A percentile compares a stretch with the other conserved stretches of the same genome.
phyloP scores from a whole-genome alignment of 2,888 invertebrate species.

The Andrena minutula region DNA sequence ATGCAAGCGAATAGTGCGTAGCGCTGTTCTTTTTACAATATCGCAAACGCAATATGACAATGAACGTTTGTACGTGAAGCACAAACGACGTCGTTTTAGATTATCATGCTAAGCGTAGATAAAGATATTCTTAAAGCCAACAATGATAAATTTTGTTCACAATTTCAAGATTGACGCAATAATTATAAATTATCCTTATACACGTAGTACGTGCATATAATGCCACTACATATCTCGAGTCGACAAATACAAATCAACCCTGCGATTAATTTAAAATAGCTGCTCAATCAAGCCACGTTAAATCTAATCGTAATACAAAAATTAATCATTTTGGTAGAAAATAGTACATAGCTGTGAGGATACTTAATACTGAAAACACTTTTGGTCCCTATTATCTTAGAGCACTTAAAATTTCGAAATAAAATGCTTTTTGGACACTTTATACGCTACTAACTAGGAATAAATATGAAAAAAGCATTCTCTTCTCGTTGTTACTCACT shows the following conservation, averaged over 20 bases:
- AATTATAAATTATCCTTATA: slow-evolving; percentile 21
- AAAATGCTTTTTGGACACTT: not conserved
- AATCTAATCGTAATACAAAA: slow-evolving; percentile 25
- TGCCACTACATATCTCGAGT: slow-evolving; percentile 8
- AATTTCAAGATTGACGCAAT: slow-evolving; percentile 37
- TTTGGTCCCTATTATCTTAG: slow-evolving; percentile 64
- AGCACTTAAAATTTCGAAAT: slow-evolving; percentile 39
- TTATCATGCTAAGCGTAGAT: slow-evolving; percentile 54
- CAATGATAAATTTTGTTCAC: slow-evolving; percentile 58
- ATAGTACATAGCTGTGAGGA: slow-evolving; percentile 26
- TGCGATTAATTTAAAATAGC: slow-evolving; percentile 28
- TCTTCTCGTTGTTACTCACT: not conserved
- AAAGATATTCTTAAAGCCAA: slow-evolving; percentile 60
- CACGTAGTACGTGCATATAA: slow-evolving; percentile 22
- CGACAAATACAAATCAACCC: slow-evolving; percentile 19
- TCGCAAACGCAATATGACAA: slow-evolving; percentile 24
- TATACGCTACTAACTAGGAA: slow-evolving; percentile 5
- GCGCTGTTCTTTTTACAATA: slow-evolving; percentile 29
- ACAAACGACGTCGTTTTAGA: slow-evolving; percentile 33
- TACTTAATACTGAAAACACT: slow-evolving; percentile 64
- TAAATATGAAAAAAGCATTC: slow-evolving; percentile 5
- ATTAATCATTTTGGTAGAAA: slow-evolving; percentile 36
- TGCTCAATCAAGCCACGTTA: slow-evolving; percentile 8
- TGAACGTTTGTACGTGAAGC: slow-evolving; percentile 39
- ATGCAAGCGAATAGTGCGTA: slow-evolving; percentile 38